Conservation (phyloP, 1,140 invertebrate species). For the Vanessa tameamea region DNA sequence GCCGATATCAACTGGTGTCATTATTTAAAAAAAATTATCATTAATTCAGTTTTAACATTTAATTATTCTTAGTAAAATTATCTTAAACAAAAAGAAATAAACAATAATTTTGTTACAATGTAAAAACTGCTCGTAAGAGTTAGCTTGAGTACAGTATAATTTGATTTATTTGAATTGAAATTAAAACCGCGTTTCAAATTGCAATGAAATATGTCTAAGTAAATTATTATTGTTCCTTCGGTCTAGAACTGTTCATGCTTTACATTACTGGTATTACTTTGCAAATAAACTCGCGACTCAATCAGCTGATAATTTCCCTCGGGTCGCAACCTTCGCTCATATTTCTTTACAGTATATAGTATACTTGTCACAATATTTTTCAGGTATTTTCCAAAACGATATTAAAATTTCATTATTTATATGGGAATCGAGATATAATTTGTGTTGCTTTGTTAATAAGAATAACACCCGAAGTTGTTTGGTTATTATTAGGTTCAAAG, state of each 20-base stretch:
- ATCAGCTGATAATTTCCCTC: neutral
- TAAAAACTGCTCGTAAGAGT: no score
- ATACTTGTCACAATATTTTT: neutral
- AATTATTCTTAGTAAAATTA: no score
- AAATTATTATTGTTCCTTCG: neutral
- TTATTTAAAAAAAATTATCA: no score
- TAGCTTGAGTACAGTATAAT: no score
- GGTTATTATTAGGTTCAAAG: no score
- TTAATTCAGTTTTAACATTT: no score
- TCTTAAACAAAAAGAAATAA: no score
- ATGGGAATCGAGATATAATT: neutral
- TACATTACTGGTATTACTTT: neutral
- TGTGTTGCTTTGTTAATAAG: no score
- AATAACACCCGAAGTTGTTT: no score
- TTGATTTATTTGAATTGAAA: no score
- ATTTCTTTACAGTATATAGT: neutral
- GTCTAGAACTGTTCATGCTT: neutral
- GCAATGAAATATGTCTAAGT: neutral
- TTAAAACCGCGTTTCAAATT: neutral
- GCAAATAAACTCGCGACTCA: constrained; percentile 7
- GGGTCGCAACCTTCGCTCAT: constrained; percentile 1
- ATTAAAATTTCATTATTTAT: neutral
- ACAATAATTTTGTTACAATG: no score
- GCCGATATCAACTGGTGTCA: no score
- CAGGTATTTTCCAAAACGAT: neutral